Base-by-base conservation (phyloP, 2,113 vertebrate species). In the Poecilia latipinna region DNA sequence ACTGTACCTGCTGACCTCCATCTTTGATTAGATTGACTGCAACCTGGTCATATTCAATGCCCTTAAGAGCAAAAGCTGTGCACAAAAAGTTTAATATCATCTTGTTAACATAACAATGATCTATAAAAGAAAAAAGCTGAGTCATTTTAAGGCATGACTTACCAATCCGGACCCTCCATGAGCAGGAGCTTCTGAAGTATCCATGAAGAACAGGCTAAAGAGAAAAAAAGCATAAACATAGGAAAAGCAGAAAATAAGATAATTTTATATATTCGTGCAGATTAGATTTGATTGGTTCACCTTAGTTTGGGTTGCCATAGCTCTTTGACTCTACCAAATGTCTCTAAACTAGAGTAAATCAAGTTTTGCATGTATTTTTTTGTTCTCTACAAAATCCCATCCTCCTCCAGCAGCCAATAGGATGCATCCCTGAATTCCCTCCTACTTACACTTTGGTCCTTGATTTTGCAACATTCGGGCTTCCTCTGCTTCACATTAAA, bases 121-220 rank as follows among this genome's bases (percentile, higher is more conserved):
- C 64, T 26, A 17, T 39, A 24, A 24, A 28, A 10, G 12, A 68
- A 7, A 10, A 3, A 28, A 61, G 29, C 4, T 11, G 19, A 61
- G 2, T 12, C 7, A 28, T 15, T 19, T 26, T 62, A 37, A 22
- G 2, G 7, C 15, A 51, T 10, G 22, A 79, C 96, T 97, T 95
- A 99, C 98, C 98, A 0, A 97, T 98, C 82, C 98, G 94, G 42
- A 99, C 98, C 90, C 98, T 96, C 98, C 98, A 99, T 8, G 98
- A 95, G 82, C 98, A 99, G 76, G 98, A 99, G 74, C 98, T 99
- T 93, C 97, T 96, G 93, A 96, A 99, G 91, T 98, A 99, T 86
- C 96, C 95, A 75, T 98, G 96, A 70, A 99, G 96, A 75, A 98
- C 72, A 0, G 98, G 96, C 98, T 99, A 84, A 32, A 68, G 0